These are phyloP conservation scores for Halichoerus grypus DNA, from an alignment of 2,113 vertebrate species.

Conservation along the genomic window DNA sequence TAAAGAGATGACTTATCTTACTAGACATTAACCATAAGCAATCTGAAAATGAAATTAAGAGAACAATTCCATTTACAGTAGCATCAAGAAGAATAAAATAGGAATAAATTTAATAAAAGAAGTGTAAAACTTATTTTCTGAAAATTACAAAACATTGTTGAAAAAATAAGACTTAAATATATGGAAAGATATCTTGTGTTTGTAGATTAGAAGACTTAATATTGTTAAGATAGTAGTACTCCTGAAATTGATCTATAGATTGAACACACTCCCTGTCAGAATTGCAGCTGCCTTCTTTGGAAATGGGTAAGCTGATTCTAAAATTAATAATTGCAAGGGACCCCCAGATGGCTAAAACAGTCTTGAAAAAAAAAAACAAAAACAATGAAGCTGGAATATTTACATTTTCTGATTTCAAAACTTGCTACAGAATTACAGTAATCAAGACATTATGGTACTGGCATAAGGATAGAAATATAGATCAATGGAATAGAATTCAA, in stretches of 20 bases:
- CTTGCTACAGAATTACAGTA: neutral
- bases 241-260: neutral
- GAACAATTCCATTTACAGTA: neutral
- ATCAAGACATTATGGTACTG: neutral
- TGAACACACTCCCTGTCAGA: neutral
- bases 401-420: neutral
- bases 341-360: neutral
- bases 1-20: neutral
- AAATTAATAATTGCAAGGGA: neutral
- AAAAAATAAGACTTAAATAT: neutral
- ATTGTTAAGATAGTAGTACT: neutral
- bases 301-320: neutral
- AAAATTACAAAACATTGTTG: neutral
- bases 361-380: neutral
- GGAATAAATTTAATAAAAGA: neutral
- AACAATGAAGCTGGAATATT: neutral
- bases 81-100: neutral
- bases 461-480: neutral
- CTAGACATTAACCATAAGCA: neutral
- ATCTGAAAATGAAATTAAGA: neutral
- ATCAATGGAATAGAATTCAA: neutral
- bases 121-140: neutral
- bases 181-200: neutral
- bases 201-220: neutral
- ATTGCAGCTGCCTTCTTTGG: neutral